These are phyloP conservation scores for Valencia hispanica DNA, from an alignment of 2,797 vertebrate species.

Conservation along the genomic window DNA sequence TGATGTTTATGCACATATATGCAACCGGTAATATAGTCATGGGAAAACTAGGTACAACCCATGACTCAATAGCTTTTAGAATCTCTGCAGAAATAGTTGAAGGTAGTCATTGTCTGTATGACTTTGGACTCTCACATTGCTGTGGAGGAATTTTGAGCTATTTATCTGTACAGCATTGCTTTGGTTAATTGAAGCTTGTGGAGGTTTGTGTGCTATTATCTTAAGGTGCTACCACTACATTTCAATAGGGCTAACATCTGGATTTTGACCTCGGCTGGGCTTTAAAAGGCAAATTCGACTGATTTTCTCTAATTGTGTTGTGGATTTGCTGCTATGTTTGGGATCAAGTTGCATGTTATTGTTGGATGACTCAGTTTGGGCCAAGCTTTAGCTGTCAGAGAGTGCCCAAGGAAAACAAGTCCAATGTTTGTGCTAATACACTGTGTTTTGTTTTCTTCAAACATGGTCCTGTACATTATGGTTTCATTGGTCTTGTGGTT, in stretches of 20 bases:
- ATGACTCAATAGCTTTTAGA: neutral
- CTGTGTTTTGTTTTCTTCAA: too few relatives aligned
- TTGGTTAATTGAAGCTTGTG: neutral
- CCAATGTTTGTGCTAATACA: too few relatives aligned
- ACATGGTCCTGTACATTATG: too few relatives aligned
- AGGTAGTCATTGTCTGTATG: neutral
- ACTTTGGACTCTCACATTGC: neutral
- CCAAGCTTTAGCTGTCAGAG: neutral
- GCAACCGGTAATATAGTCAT: neutral
- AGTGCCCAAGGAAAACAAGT: too few relatives aligned
- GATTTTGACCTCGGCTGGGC: neutral
- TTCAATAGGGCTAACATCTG: neutral
- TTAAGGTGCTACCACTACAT: neutral
- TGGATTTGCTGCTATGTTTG: neutral
- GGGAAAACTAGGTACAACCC: neutral
- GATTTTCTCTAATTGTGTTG: neutral
- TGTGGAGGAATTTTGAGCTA: too few relatives aligned
- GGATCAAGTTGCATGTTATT: neutral
- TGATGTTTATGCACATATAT: neutral
- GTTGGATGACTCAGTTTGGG: neutral
- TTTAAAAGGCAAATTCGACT: neutral
- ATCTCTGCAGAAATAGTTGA: neutral
- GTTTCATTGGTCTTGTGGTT: too few relatives aligned
- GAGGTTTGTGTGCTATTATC: neutral
- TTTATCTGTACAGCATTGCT: too few relatives aligned